Evolutionary conservation across 2,797 vertebrate genomes (phyloP), one percentile per base, ranked within the genome.

Genomic region (Galago senegalensis): DNA sequence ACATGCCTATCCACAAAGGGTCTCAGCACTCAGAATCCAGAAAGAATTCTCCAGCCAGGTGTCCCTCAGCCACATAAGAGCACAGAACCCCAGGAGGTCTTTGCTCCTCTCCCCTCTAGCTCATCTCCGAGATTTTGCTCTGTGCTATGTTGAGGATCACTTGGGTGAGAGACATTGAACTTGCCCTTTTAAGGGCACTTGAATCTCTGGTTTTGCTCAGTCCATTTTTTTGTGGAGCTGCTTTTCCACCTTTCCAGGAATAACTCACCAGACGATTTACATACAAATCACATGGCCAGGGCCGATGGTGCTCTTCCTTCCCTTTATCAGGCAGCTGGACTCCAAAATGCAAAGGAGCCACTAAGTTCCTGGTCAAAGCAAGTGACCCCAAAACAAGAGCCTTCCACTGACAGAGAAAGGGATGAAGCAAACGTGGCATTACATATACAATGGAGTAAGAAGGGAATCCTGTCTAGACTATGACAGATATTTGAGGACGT

Each of bases 11-110:
- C 70, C 25, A 81, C 60, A 72, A 60, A 87, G 86, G 29, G 29
- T 14, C 63, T 27, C 31, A 29, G 23, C 6, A 13, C 29, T 7
- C 75, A 53, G 37, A 89, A 16, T 2, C 9, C 49, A 13, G 5
- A 10, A 13, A 67, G 25, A 65, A 65, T 0, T 0, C 7, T 20
- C 20, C 0, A 0, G 23, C 53, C 43, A 0, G 1, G 14, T 2
- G n/a, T 12, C 16, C 7, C 9, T 16, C 0, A 5, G 63, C 63
- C 18, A 0, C 0, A 0, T 37, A 10, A 9, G 20, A 18, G 43
- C 43, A 40, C 12, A 67, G 58, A 29, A 4, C 5, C n/a, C 3
- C 0, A 31, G 43, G 14, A 2, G 31, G 23, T 25, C 75, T 43
- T 17, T 40, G 7, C 1, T 69, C 25, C 7, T 13, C 7, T 13